A percentile compares a stretch with the other conserved stretches of the same genome.
These are phyloP conservation scores for Eupelmus urozonus DNA, from an alignment of 2,888 invertebrate species.

Conservation along the genomic window DNA sequence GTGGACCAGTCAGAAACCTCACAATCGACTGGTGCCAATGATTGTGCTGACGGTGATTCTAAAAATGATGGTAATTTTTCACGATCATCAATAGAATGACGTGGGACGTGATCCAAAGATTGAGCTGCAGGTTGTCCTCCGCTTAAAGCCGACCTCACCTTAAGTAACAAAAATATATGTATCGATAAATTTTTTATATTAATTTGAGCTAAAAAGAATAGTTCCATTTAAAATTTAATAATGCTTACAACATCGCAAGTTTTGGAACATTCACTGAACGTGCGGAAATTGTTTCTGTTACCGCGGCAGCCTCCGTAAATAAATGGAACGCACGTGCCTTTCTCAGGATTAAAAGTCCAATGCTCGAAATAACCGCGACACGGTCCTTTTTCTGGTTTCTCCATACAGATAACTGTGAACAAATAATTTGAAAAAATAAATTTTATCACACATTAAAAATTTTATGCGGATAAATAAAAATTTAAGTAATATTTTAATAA, in stretches of 20 bases:
- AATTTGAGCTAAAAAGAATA: not conserved
- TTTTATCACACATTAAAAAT: not conserved
- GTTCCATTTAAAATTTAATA: not conserved
- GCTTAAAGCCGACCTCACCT: constrained; percentile 67
- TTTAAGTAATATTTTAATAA: too few species aligned
- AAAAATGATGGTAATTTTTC: too few species aligned
- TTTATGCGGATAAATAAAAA: not conserved
- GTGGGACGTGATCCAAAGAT: constrained; percentile 20
- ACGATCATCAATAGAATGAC: constrained; percentile 3
- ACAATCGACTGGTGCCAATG: constrained; percentile 79
- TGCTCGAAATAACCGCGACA: constrained; percentile 92
- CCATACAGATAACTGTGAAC: constrained; percentile 87
- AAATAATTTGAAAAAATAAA: not conserved
- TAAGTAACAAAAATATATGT: not conserved
- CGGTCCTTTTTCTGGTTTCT: constrained; percentile 88
- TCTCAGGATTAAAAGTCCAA: constrained; percentile 89
- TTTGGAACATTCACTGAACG: constrained; percentile 86
- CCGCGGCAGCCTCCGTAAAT: constrained; percentile 94
- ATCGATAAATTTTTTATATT: not conserved
- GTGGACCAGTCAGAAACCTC: constrained; percentile 88
- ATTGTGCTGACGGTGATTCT: too few species aligned
- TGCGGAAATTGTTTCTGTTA: constrained; percentile 93
- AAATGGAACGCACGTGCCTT: constrained; percentile 91
- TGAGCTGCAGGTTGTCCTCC: constrained; percentile 60
- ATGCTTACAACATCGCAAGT: constrained; percentile 82